A percentile compares a stretch with the other conserved stretches of the same genome.
Conservation (phyloP, 2,797 vertebrate genomes). For the Pampus argenteus region DNA sequence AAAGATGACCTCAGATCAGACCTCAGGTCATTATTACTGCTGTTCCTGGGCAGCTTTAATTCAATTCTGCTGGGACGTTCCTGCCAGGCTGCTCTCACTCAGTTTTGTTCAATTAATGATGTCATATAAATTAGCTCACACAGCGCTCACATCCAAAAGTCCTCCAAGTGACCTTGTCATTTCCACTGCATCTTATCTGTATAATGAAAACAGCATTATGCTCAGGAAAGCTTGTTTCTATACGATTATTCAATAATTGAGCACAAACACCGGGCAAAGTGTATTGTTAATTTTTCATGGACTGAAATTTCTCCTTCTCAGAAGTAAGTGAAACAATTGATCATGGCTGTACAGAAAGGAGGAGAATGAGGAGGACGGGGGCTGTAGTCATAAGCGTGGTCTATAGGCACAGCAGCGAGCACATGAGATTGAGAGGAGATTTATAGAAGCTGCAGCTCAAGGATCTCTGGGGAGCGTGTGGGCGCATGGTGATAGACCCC, state of each 20-base stretch:
- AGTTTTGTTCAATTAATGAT: conserved; percentile 63
- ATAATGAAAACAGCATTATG: conserved; percentile 30
- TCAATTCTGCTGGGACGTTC: conserved; percentile 61
- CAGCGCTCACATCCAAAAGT: conserved; percentile 48
- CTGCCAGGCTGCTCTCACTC: conserved; percentile 58
- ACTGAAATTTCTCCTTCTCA: conserved; percentile 25
- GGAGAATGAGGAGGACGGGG: background rate
- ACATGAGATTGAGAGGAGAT: conserved; percentile 66
- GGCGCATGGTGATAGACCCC: conserved; percentile 75
- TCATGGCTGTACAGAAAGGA: conserved; percentile 34
- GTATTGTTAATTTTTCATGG: conserved; percentile 12
- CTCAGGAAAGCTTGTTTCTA: conserved; percentile 19
- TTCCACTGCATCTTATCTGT: conserved; percentile 22
- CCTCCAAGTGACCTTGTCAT: conserved; percentile 68
- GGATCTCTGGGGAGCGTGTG: conserved; percentile 75
- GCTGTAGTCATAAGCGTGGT: conserved; percentile 40
- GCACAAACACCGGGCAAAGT: conserved; percentile 2
- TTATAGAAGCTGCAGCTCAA: conserved; percentile 70
- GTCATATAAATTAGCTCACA: conserved; percentile 41
- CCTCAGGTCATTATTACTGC: conserved; percentile 44
- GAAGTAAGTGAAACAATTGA: conserved; percentile 38
- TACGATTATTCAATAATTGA: conserved; percentile 30
- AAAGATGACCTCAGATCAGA: conserved; percentile 42
- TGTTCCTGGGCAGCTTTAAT: conserved; percentile 71
- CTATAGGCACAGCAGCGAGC: conserved; percentile 53